Evolutionary conservation across 2,113 vertebrate genomes (phyloP), one percentile per base, ranked within the genome.

Genomic region (Sphaerodactylus townsendi): DNA sequence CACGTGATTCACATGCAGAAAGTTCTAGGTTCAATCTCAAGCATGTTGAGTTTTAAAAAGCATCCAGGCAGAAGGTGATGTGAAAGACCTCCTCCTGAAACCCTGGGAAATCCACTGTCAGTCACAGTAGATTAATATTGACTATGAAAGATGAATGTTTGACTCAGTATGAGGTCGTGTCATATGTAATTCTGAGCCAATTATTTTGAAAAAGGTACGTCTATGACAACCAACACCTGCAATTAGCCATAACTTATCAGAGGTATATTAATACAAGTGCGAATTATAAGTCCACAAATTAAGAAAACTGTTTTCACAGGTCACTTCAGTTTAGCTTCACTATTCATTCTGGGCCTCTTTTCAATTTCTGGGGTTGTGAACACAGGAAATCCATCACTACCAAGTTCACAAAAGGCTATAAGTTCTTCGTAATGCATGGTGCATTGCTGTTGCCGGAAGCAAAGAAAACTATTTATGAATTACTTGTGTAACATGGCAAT

Each of bases 401-500:
- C 7, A 14, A 41, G n/a, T 59, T 44, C 30, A 82, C 19, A 73
- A 23, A 53, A 59, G 33, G 23, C 25, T n/a, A 56, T 35, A 23
- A 83, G 11, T 41, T 41, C 17, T 37, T 76, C 7, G 35, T 50
- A 50, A 62, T 17, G 56, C 23, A 7, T 77, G 37, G 25, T 30
- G 76, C 80, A 23, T 33, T 56, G 11, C 10, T 0, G 0, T 87
- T 79, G 62, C 65, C 1, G 35, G 59, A 87, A 82, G 30, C 5
- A 21, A 30, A 90, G 11, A 41, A 92, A 86, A 35, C 90, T n/a
- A n/a, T 76, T 91, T 90, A 89, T 72, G 83, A 82, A 96, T 97
- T 98, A 99, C 99, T 99, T 99, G 97, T 99, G 99, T 82, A 99
- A 95, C 98, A 99, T 99, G 73, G 99, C 99, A 83, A 99, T 99